These are phyloP conservation scores for Bombus soroeensis DNA, from an alignment of 1,140 invertebrate species.

Conservation along the genomic window DNA sequence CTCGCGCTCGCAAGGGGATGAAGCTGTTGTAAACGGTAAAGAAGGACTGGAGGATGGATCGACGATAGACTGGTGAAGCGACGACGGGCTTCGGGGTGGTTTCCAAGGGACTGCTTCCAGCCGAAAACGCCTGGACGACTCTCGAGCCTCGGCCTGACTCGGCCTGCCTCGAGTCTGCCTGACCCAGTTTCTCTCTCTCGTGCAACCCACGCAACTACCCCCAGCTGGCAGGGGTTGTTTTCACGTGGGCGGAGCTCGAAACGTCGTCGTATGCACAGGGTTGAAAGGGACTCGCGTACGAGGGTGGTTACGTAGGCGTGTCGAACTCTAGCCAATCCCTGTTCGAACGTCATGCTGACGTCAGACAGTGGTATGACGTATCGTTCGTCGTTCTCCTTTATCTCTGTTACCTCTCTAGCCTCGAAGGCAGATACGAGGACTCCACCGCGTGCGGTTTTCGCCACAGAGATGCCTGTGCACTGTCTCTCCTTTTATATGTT, in stretches of 20 bases:
- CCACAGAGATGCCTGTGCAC: slow-evolving; percentile 8
- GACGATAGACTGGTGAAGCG: slow-evolving; percentile 71
- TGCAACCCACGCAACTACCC: slow-evolving; percentile 65
- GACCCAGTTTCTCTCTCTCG: slow-evolving; percentile 77
- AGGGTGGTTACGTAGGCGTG: slow-evolving; percentile 69
- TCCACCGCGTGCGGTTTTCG: slow-evolving; percentile 42
- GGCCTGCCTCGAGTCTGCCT: slow-evolving; percentile 73
- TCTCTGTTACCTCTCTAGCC: slow-evolving; percentile 3
- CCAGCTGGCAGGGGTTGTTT: slow-evolving; percentile 65
- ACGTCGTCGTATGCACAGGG: slow-evolving; percentile 7
- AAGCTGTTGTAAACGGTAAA: slow-evolving; percentile 25
- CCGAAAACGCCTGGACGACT: slow-evolving; percentile 74
- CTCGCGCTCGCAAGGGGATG: neutral
- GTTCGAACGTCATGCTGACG: slow-evolving; percentile 44
- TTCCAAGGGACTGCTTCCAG: slow-evolving; percentile 79
- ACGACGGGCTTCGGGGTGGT: slow-evolving; percentile 79
- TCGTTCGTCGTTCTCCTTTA: slow-evolving; percentile 30
- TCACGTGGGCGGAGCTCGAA: slow-evolving; percentile 68
- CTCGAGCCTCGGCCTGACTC: slow-evolving; percentile 74
- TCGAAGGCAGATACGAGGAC: neutral
- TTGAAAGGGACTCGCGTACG: slow-evolving; percentile 34
- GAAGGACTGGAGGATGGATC: slow-evolving; percentile 52
- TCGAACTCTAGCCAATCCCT: slow-evolving; percentile 56
- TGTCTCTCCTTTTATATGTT: slow-evolving; percentile 42
- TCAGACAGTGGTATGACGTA: slow-evolving; percentile 51